phyloP scores from a whole-genome alignment of 2,888 invertebrate species.

The Latrodectus hesperus region DNA sequence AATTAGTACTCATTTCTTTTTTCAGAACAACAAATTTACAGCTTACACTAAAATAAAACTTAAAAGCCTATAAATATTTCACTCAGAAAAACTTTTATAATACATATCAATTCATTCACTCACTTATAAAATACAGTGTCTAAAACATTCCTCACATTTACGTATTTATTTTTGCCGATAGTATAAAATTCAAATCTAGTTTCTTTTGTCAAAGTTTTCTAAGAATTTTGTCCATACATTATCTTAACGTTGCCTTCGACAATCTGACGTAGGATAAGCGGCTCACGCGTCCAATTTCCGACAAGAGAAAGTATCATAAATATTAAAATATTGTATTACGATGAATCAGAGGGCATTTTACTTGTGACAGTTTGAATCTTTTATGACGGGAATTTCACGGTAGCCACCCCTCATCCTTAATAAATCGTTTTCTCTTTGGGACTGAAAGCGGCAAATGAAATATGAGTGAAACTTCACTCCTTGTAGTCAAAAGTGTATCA shows the following conservation, averaged over 20 bases:
- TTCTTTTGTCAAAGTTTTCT: constrained; percentile 4
- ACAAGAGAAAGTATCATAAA: constrained; percentile 21
- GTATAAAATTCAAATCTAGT: neutral
- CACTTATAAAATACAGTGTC: too few species aligned
- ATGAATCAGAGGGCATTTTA: constrained; percentile 29
- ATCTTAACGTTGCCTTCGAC: constrained; percentile 1
- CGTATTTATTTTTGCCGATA: too few species aligned
- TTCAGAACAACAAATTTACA: too few species aligned
- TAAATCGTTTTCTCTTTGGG: constrained; percentile 1
- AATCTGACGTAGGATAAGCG: neutral
- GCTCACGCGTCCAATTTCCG: constrained; percentile 17
- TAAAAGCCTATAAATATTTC: too few species aligned
- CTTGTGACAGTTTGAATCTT: constrained; percentile 36
- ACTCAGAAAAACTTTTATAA: too few species aligned
- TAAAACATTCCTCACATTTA: too few species aligned
- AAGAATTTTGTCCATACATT: neutral
- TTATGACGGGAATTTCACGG: constrained; percentile 14
- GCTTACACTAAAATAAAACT: too few species aligned
- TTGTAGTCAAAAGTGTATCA: neutral
- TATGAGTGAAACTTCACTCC: neutral
- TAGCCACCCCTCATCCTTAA: neutral
- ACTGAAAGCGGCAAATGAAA: constrained; percentile 5
- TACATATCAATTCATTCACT: neutral
- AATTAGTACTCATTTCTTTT: too few species aligned
- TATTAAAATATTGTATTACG: constrained; percentile 51